phyloP scores from a whole-genome alignment of 1,140 invertebrate species.

The Diabrotica virgifera region DNA sequence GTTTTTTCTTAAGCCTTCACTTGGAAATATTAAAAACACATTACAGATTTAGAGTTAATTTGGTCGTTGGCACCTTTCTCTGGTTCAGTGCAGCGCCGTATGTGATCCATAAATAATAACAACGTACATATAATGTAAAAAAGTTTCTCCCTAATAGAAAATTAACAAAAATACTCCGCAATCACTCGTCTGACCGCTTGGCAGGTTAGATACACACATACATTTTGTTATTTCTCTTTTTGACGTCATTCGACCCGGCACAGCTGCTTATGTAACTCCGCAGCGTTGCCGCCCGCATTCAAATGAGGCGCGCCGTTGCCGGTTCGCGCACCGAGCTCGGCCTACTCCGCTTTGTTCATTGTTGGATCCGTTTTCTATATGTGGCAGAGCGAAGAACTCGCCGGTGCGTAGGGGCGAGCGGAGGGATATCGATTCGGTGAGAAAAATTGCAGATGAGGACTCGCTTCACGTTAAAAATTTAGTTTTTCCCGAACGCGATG shows the following conservation, averaged over 20 bases:
- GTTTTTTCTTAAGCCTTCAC: no score
- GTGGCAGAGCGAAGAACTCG: neutral
- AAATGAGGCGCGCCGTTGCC: conserved; percentile 29
- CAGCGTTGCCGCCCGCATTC: conserved; percentile 27
- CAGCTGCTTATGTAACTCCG: conserved; percentile 42
- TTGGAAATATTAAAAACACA: no score
- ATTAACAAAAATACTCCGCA: neutral
- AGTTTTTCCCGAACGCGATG: no score
- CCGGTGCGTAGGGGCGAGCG: neutral
- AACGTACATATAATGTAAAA: no score
- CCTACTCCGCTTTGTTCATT: conserved; percentile 10
- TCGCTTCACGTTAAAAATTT: no score
- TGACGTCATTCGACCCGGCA: conserved; percentile 42
- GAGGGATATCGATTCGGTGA: neutral
- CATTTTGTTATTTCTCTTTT: conserved; percentile 1
- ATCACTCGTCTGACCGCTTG: neutral
- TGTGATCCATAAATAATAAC: no score
- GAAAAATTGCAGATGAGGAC: neutral
- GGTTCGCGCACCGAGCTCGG: conserved; percentile 1
- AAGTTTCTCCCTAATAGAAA: no score
- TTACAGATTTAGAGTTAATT: no score
- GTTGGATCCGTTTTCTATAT: conserved; percentile 2
- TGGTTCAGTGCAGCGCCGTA: no score
- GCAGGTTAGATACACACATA: neutral
- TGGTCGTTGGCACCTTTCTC: no score